Evolutionary conservation across 2,113 vertebrate species (phyloP).

Genomic region (Corvus hawaiiensis): DNA sequence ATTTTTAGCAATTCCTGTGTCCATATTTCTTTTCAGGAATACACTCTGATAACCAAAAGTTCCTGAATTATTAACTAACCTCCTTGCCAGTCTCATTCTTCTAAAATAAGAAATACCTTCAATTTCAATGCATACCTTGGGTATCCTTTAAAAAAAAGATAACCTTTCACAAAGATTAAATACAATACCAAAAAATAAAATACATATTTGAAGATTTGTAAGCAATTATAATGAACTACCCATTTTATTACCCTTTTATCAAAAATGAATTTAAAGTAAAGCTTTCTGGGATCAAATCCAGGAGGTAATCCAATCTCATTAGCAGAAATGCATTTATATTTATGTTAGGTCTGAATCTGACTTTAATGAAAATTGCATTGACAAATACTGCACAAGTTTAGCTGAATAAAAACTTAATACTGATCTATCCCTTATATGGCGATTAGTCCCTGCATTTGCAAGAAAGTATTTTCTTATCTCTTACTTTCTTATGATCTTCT

Average conservation of each 20-base stretch:
- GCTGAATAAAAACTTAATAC: neutral
- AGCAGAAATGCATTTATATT: slow-evolving; percentile 37
- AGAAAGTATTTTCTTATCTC: neutral
- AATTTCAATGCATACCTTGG: neutral
- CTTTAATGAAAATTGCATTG: slow-evolving; percentile 24
- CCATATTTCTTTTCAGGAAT: slow-evolving; percentile 49
- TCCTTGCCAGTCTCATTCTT: slow-evolving; percentile 1
- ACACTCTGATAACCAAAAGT: slow-evolving; percentile 19
- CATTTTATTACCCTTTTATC: slow-evolving; percentile 15
- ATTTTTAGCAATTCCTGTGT: slow-evolving; percentile 47
- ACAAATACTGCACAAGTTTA: neutral
- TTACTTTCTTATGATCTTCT: neutral
- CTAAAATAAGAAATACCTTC: slow-evolving; percentile 30
- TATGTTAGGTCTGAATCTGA: neutral
- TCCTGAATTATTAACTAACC: slow-evolving; percentile 52
- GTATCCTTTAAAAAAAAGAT: neutral
- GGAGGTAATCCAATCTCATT: slow-evolving; percentile 21
- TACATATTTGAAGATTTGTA: neutral
- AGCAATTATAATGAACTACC: neutral
- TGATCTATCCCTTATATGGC: neutral
- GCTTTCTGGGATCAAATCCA: slow-evolving; percentile 12
- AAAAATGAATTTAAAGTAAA: slow-evolving; percentile 25
- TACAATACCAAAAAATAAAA: neutral
- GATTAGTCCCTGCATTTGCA: neutral
- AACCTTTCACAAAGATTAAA: neutral